Conservation (phyloP, 2,797 vertebrate species). For the Rhinichthys osculus region DNA sequence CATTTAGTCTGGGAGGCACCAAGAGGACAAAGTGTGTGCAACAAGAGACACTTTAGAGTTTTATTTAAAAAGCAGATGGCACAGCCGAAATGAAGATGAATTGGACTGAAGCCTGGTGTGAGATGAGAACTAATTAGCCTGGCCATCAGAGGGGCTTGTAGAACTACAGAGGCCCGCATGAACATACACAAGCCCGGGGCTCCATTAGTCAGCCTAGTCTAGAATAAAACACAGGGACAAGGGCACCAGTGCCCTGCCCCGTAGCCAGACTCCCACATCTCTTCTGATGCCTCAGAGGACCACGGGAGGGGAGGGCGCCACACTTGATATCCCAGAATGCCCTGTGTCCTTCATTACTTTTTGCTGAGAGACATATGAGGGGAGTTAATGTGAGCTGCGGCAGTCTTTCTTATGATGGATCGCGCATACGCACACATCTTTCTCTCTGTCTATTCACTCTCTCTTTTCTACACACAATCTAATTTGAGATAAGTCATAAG, state of each 20-base stretch:
- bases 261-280: conserved; percentile 10
- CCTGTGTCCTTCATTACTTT: conserved; percentile 77
- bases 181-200: conserved; percentile 76
- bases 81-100: conserved; percentile 81
- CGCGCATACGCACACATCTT: conserved; percentile 63
- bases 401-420: conserved; percentile 72
- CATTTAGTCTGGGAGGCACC: conserved; percentile 71
- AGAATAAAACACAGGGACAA: conserved; percentile 73
- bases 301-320: conserved; percentile 57
- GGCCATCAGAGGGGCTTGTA: conserved; percentile 80
- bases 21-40: conserved; percentile 71
- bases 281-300: conserved; percentile 49
- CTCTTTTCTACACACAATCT: conserved; percentile 74
- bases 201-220: conserved; percentile 78
- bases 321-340: conserved; percentile 73
- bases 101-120: conserved; percentile 71
- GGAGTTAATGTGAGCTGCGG: conserved; percentile 59
- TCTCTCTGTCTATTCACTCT: conserved; percentile 69
- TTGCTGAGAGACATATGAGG: conserved; percentile 75
- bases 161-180: conserved; percentile 78
- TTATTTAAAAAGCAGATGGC: conserved; percentile 84
- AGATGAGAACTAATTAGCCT: conserved; percentile 82
- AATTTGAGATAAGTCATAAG: conserved; percentile 78
- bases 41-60: conserved; percentile 74
- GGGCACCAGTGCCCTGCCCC: conserved; percentile 55